Evolutionary conservation across 2,113 vertebrate genomes (phyloP).

Genomic region (Sminthopsis crassicaudata): DNA sequence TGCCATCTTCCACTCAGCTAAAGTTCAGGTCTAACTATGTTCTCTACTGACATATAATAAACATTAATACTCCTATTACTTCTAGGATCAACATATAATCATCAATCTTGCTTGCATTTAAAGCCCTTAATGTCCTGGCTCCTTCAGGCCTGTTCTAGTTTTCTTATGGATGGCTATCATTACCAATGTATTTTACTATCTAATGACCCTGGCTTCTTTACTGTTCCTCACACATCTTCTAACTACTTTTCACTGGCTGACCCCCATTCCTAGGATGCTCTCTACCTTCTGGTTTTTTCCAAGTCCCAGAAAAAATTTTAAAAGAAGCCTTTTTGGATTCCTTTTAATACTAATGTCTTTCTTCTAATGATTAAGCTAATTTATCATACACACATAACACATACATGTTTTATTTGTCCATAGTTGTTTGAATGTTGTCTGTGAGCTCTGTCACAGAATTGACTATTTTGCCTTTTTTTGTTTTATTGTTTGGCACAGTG

Average conservation of each 20-base stretch:
- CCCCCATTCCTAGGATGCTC: background rate
- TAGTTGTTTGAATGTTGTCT: no score
- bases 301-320: no score
- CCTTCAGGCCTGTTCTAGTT: background rate
- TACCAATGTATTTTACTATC: background rate
- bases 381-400: no score
- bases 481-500: no score
- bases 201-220: background rate
- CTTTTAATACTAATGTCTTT: no score
- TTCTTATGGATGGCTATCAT: background rate
- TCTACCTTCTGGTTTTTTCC: no score
- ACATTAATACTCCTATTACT: background rate
- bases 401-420: no score
- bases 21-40: background rate
- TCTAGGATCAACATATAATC: background rate
- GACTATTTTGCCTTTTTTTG: no score
- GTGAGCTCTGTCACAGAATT: no score
- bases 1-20: background rate
- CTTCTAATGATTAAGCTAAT: no score
- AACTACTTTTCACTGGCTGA: background rate
- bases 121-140: background rate
- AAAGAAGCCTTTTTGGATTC: no score
- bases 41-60: background rate
- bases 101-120: background rate
- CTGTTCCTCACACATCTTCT: background rate